These are phyloP conservation scores for Nineta flava DNA, from an alignment of 2,888 invertebrate species.

Conservation along the genomic window DNA sequence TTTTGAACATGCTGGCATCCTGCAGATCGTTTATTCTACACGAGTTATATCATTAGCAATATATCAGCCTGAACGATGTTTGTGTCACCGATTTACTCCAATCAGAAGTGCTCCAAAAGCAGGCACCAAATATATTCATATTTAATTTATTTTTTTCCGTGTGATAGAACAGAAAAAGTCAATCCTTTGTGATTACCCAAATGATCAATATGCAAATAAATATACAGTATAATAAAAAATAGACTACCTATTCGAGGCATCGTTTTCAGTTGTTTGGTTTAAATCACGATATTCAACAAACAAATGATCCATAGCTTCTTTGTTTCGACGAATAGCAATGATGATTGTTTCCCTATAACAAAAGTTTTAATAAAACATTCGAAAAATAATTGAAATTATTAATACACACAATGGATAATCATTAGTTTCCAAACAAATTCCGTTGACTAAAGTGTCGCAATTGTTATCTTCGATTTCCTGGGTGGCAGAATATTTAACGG, in stretches of 20 bases:
- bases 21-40: too few species aligned
- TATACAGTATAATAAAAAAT: too few species aligned
- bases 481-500: slow-evolving; percentile 18
- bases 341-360: slow-evolving; percentile 45
- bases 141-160: too few species aligned
- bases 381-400: slow-evolving; percentile 2
- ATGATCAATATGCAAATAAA: too few species aligned
- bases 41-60: too few species aligned
- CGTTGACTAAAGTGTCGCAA: slow-evolving; percentile 54
- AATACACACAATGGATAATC: slow-evolving; percentile 71
- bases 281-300: slow-evolving; percentile 51
- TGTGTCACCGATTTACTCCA: too few species aligned
- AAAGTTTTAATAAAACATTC: slow-evolving; percentile 9
- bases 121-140: too few species aligned
- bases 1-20: too few species aligned
- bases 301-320: slow-evolving; percentile 50
- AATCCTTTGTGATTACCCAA: too few species aligned
- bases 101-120: too few species aligned
- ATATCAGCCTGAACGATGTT: too few species aligned
- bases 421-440: slow-evolving; percentile 51
- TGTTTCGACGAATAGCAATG: slow-evolving; percentile 47
- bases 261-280: slow-evolving; percentile 28
- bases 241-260: not conserved
- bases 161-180: too few species aligned
- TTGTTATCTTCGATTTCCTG: slow-evolving; percentile 25